A percentile compares a stretch with the other conserved stretches of the same genome.
phyloP scores from a whole-genome alignment of 2,797 vertebrate genomes.

The Sarcoramphus papa region DNA sequence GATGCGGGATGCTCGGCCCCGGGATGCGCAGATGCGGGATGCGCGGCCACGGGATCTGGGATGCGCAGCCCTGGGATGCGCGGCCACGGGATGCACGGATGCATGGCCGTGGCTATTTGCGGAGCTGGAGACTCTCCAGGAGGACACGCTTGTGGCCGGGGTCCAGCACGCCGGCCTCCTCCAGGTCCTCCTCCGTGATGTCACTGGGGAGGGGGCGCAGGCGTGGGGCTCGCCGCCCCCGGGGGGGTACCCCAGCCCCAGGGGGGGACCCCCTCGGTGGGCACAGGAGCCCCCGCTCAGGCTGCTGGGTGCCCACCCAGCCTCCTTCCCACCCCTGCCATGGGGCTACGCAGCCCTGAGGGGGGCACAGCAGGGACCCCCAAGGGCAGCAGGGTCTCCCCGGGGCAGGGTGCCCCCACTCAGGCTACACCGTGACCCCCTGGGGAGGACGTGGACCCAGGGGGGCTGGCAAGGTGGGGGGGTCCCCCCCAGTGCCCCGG shows the following conservation, averaged over 20 bases:
- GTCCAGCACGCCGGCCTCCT: conserved; percentile 91
- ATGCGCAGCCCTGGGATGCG: background rate
- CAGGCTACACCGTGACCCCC: background rate
- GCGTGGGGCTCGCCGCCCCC: background rate
- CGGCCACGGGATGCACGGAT: fast-evolving
- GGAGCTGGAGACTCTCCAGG: conserved; percentile 85
- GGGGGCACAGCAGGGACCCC: background rate
- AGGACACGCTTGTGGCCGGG: conserved; percentile 86
- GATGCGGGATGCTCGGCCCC: background rate
- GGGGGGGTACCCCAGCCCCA: background rate
- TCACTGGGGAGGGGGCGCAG: conserved; percentile 74
- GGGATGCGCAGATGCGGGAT: background rate
- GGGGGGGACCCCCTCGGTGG: fast-evolving
- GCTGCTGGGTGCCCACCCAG: no score
- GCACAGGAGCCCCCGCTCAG: fast-evolving
- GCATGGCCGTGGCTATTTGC: conserved; percentile 57
- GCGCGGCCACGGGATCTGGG: background rate
- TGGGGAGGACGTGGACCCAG: background rate
- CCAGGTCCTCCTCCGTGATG: conserved; percentile 95
- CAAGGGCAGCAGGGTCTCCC: background rate
- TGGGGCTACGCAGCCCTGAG: background rate
- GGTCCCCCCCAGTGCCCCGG: no score
- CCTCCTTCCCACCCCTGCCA: background rate
- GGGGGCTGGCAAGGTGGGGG: no score
- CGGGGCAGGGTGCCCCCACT: background rate